A percentile compares a stretch with the other conserved stretches of the same genome.
Conservation (phyloP, 2,888 invertebrate genomes). For the Dastarcus helophoroides region DNA sequence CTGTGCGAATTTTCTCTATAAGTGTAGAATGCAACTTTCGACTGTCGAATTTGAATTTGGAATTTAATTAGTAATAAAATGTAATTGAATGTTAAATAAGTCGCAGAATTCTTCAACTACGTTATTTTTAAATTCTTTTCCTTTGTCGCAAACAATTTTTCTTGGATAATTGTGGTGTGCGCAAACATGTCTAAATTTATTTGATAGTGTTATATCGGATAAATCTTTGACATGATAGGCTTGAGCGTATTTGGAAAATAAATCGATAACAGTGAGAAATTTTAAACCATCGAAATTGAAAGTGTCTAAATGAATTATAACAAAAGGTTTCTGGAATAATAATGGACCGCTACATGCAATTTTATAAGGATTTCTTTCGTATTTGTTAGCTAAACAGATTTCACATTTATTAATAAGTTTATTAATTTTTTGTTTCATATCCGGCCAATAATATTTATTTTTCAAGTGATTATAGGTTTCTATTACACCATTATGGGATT, state of each 20-base stretch:
- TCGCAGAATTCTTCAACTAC: slow-evolving; percentile 2
- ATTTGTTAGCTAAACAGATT: slow-evolving; percentile 14
- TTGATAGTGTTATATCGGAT: slow-evolving; percentile 8
- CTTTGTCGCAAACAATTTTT: slow-evolving; percentile 11
- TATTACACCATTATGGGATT: slow-evolving; percentile 7
- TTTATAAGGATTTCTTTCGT: slow-evolving; percentile 14
- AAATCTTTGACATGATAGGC: slow-evolving; percentile 10
- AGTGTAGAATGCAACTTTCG: no score
- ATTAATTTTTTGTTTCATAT: slow-evolving; percentile 10
- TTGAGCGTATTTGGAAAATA: slow-evolving; percentile 11
- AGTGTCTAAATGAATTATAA: slow-evolving; percentile 10
- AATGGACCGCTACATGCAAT: slow-evolving; percentile 12
- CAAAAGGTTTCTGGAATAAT: slow-evolving; percentile 12
- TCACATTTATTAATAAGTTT: slow-evolving; percentile 13
- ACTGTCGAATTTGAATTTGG: no score
- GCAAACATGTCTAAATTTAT: slow-evolving; percentile 12
- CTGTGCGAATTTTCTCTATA: no score
- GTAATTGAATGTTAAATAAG: no score
- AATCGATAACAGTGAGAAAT: slow-evolving; percentile 9
- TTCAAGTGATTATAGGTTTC: no score
- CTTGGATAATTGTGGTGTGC: slow-evolving; percentile 11
- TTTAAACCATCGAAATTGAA: slow-evolving; percentile 6
- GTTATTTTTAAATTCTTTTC: slow-evolving; percentile 11
- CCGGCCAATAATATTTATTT: slow-evolving; percentile 11
- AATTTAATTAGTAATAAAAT: no score